phyloP scores from a whole-genome alignment of 2,797 vertebrate species.

The Momotus momota region DNA sequence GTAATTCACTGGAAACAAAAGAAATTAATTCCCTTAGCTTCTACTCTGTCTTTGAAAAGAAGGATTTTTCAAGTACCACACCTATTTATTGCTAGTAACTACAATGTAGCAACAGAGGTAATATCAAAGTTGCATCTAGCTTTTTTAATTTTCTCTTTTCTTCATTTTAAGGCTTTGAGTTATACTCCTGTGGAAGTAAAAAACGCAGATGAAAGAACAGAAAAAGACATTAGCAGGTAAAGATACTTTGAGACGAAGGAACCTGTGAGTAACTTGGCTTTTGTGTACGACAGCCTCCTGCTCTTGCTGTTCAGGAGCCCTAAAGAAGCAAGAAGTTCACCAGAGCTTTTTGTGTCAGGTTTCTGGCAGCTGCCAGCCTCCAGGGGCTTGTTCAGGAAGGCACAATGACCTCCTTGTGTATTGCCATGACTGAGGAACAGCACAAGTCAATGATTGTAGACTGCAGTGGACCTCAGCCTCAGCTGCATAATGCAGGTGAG shows the following conservation, averaged over 20 bases:
- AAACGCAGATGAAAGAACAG: constrained; percentile 87
- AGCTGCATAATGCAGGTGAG: constrained; percentile 86
- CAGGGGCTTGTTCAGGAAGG: constrained; percentile 94
- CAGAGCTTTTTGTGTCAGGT: constrained; percentile 79
- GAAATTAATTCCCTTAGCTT: background rate
- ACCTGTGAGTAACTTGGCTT: background rate
- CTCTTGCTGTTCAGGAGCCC: background rate
- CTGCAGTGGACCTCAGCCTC: constrained; percentile 84
- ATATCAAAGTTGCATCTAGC: background rate
- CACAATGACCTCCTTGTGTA: constrained; percentile 88
- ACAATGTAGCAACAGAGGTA: background rate
- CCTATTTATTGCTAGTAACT: background rate
- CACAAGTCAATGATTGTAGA: constrained; percentile 85
- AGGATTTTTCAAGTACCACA: background rate
- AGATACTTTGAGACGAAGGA: background rate
- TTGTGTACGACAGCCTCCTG: background rate
- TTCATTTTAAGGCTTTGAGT: constrained; percentile 87
- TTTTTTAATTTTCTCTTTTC: background rate
- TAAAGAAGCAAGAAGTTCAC: background rate
- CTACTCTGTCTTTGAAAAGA: background rate
- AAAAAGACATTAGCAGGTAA: constrained; percentile 92
- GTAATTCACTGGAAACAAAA: background rate
- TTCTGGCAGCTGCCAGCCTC: constrained; percentile 92
- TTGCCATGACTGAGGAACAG: constrained; percentile 86
- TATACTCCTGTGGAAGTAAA: constrained; percentile 90